Percentiles rank a stretch among this genome's conserved stretches.
These are phyloP conservation scores for Forbesichthys agassizii DNA, from an alignment of 2,113 vertebrate genomes.

Conservation along the genomic window DNA sequence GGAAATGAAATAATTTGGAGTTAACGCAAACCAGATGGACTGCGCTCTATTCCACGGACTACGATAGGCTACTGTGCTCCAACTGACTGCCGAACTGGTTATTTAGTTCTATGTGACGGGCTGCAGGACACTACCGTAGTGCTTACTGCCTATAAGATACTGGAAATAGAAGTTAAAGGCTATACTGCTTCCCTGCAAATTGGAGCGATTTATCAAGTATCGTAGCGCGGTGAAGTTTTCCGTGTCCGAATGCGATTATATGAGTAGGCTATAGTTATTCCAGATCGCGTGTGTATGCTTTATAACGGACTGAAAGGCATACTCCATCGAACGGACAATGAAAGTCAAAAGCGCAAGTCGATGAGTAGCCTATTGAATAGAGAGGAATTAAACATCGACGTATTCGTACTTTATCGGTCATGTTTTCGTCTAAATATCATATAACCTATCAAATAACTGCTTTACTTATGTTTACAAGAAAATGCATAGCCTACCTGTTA, in stretches of 20 bases:
- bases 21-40: slow-evolving; percentile 71
- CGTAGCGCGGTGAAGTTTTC: neutral
- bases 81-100: neutral
- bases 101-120: neutral
- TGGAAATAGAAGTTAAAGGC: too few species aligned
- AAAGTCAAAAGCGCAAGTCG: too few species aligned
- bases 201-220: neutral
- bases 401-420: neutral
- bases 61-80: neutral
- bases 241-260: neutral
- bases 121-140: too few species aligned
- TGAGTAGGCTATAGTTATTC: neutral
- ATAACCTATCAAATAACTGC: neutral
- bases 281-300: neutral
- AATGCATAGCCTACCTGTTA: neutral
- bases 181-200: neutral
- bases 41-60: neutral
- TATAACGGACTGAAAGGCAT: neutral
- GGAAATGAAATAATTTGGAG: slow-evolving; percentile 4
- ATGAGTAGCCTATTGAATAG: neutral
- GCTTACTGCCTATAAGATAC: too few species aligned
- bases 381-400: too few species aligned
- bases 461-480: neutral
- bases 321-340: neutral
- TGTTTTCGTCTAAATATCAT: neutral